A percentile compares a stretch with the other conserved stretches of the same genome.
Evolutionary conservation across 2,888 invertebrate genomes (phyloP).

Genomic region (Drosophila neutralis): DNA sequence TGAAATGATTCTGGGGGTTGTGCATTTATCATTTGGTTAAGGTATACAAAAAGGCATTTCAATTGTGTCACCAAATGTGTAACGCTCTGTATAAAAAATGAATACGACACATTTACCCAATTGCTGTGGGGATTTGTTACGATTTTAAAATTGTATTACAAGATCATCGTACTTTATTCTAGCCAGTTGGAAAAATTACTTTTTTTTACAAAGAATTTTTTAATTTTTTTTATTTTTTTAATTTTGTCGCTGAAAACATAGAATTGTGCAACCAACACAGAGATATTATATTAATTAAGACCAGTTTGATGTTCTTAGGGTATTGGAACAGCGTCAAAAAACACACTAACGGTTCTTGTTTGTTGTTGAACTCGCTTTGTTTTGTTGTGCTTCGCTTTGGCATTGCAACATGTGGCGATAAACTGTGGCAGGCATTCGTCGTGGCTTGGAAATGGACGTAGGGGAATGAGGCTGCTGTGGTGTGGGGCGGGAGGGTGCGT

Average conservation of each 20-base stretch:
- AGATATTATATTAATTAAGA: neutral
- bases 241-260: neutral
- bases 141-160: no score
- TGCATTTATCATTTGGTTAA: conserved; percentile 8
- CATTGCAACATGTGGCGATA: conserved; percentile 62
- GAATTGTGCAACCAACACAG: neutral
- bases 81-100: neutral
- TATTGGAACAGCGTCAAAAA: neutral
- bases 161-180: no score
- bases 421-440: conserved; percentile 50
- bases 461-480: neutral
- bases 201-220: neutral
- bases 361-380: conserved; percentile 28
- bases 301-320: neutral
- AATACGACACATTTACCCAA: neutral
- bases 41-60: neutral
- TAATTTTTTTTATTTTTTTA: neutral
- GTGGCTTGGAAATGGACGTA: conserved; percentile 9
- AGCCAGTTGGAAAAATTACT: neutral
- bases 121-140: neutral
- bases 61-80: neutral
- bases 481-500: neutral
- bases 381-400: conserved; percentile 36
- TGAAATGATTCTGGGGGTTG: conserved; percentile 18
- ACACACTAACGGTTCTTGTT: neutral